A percentile compares a stretch with the other conserved stretches of the same genome.
These are phyloP conservation scores for Nyctereutes procyonoides DNA, from an alignment of 2,113 vertebrate genomes.

Conservation along the genomic window DNA sequence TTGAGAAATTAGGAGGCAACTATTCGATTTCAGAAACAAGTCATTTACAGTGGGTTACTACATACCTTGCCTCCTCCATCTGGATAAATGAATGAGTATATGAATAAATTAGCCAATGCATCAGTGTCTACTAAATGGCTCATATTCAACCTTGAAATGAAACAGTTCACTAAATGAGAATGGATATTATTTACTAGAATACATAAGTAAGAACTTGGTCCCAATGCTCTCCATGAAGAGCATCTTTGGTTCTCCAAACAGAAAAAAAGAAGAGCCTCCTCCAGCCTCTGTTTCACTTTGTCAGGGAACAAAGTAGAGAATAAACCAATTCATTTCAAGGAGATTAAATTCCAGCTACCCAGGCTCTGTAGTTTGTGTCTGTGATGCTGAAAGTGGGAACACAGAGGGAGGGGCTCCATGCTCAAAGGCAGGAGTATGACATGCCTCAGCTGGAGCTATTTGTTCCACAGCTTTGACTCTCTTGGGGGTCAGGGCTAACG, in stretches of 20 bases:
- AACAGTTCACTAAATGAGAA: background rate
- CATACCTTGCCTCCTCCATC: background rate
- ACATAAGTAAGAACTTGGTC: background rate
- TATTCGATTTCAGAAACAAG: conserved; percentile 52
- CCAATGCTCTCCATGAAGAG: background rate
- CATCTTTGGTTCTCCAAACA: conserved; percentile 26
- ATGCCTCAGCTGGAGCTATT: background rate
- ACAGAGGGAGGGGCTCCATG: accelerated
- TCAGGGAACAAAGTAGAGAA: background rate
- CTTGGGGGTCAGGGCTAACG: background rate
- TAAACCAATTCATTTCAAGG: background rate
- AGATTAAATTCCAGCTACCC: background rate
- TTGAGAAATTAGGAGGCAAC: conserved; percentile 19
- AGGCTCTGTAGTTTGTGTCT: background rate
- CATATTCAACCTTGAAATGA: background rate
- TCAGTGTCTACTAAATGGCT: background rate
- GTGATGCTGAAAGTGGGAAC: background rate
- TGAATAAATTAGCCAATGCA: background rate
- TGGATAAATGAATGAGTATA: background rate
- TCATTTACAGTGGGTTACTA: background rate
- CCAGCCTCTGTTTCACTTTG: background rate
- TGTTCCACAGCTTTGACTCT: background rate
- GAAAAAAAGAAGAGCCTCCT: background rate
- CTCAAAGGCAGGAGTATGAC: background rate
- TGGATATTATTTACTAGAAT: conserved; percentile 7